Percentiles rank a stretch among this genome's conserved stretches.
These are phyloP conservation scores for Drosophila orosa DNA, from an alignment of 1,140 invertebrate species.

Conservation along the genomic window DNA sequence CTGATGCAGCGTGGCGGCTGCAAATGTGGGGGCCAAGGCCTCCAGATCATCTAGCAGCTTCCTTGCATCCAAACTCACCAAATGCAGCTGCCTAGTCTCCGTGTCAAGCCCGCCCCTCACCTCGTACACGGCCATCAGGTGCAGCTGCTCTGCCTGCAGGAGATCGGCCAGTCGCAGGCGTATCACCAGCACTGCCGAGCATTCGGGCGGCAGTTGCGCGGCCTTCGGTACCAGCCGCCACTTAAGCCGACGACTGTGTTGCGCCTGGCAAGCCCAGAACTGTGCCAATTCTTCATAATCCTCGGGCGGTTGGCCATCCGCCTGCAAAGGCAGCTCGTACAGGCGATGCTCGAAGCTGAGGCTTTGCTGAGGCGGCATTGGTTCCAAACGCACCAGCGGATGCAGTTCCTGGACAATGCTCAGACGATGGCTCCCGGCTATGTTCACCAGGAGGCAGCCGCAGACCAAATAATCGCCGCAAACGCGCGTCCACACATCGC, in stretches of 20 bases:
- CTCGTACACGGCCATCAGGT: conserved; percentile 52
- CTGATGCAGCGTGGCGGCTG: conserved; percentile 46
- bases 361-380: neutral
- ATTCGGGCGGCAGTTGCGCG: conserved; percentile 45
- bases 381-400: conserved; percentile 40
- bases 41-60: conserved; percentile 33
- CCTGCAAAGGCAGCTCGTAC: conserved; percentile 56
- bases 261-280: conserved; percentile 68
- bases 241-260: conserved; percentile 27
- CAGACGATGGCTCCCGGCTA: conserved; percentile 24
- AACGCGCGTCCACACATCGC: conserved; percentile 66
- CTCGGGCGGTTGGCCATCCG: conserved; percentile 51
- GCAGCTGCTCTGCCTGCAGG: conserved; percentile 28
- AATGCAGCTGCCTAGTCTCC: conserved; percentile 41
- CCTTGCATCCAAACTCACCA: conserved; percentile 44
- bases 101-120: neutral
- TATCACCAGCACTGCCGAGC: conserved; percentile 53
- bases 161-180: conserved; percentile 47
- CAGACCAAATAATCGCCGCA: conserved; percentile 51
- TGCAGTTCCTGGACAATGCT: conserved; percentile 38
- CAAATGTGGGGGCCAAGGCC: conserved; percentile 41
- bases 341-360: conserved; percentile 45
- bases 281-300: conserved; percentile 59
- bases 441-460: conserved; percentile 52
- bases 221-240: conserved; percentile 24